Evolutionary conservation across 1,140 invertebrate genomes (phyloP).

Genomic region (Streblospio benedicti): DNA sequence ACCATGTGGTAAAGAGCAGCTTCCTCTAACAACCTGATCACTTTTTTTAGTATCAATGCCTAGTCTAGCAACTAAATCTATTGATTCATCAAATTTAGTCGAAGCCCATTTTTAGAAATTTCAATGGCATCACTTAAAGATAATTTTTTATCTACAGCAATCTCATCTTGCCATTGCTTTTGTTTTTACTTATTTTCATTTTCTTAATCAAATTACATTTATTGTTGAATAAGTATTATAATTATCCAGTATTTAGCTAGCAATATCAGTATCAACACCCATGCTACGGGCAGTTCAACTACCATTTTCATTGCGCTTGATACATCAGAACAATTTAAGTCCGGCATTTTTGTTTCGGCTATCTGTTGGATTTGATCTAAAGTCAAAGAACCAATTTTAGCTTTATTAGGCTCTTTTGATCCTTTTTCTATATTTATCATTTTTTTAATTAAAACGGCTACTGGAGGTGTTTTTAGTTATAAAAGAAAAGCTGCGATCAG

Average conservation of each 20-base stretch:
- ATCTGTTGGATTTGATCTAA: conserved; percentile 3
- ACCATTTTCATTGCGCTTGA: neutral
- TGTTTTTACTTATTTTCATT: neutral
- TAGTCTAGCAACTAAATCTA: conserved; percentile 6
- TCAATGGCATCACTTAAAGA: neutral
- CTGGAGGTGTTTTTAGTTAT: conserved; percentile 11
- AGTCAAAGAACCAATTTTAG: conserved; percentile 7
- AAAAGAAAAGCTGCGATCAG: conserved; percentile 13
- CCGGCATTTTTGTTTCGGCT: conserved; percentile 1
- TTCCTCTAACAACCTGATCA: conserved; percentile 13
- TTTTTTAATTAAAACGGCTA: conserved; percentile 11
- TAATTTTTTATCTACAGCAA: neutral
- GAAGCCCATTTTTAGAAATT: neutral
- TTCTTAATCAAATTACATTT: too few species aligned
- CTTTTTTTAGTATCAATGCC: conserved; percentile 16
- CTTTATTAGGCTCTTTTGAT: conserved; percentile 2
- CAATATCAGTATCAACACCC: neutral
- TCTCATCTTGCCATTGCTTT: neutral
- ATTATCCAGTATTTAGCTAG: too few species aligned
- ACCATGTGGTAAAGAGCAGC: conserved; percentile 5
- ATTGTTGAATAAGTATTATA: too few species aligned
- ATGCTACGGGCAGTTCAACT: neutral
- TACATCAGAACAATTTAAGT: neutral
- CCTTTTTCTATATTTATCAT: neutral
- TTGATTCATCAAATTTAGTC: conserved; percentile 11